Percentiles rank a stretch among this genome's conserved stretches.
Conservation (phyloP, 2,113 vertebrate genomes). For the Thamnaconus septentrionalis region DNA sequence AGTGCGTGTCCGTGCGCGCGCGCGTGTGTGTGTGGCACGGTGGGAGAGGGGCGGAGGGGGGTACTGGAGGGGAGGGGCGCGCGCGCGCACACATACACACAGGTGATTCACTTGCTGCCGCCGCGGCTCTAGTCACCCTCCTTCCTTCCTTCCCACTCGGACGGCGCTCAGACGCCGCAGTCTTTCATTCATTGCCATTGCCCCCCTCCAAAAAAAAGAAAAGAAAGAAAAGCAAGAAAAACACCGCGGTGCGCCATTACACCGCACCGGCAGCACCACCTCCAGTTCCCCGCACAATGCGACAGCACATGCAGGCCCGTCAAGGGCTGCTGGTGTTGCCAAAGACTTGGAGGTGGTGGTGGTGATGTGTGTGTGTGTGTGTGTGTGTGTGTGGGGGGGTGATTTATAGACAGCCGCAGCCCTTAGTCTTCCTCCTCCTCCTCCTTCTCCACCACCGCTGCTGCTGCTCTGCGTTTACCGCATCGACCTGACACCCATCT, state of each 20-base stretch:
- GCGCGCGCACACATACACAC: conserved; percentile 41
- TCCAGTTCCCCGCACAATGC: conserved; percentile 40
- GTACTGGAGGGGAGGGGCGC: neutral
- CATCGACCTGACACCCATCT: conserved; percentile 51
- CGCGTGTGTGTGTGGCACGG: neutral
- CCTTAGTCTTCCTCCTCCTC: too few species aligned
- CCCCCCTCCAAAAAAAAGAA: neutral
- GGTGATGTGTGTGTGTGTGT: too few species aligned
- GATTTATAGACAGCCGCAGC: too few species aligned
- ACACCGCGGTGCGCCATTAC: conserved; percentile 55
- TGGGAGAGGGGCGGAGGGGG: too few species aligned
- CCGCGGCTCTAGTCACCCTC: conserved; percentile 37
- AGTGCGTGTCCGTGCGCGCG: conserved; percentile 63
- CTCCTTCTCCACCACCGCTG: neutral
- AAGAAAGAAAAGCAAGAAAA: conserved; percentile 1
- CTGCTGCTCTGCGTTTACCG: conserved; percentile 47
- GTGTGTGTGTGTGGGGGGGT: too few species aligned
- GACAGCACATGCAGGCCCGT: conserved; percentile 47
- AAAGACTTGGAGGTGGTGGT: too few species aligned
- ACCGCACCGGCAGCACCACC: conserved; percentile 41
- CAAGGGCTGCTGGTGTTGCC: neutral
- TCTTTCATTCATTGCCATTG: conserved; percentile 44
- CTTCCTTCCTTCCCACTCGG: conserved; percentile 5
- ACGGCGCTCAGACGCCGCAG: conserved; percentile 32
- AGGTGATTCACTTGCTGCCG: conserved; percentile 77